Base-by-base conservation (phyloP, 2,113 vertebrate species). In the Phycodurus eques region DNA sequence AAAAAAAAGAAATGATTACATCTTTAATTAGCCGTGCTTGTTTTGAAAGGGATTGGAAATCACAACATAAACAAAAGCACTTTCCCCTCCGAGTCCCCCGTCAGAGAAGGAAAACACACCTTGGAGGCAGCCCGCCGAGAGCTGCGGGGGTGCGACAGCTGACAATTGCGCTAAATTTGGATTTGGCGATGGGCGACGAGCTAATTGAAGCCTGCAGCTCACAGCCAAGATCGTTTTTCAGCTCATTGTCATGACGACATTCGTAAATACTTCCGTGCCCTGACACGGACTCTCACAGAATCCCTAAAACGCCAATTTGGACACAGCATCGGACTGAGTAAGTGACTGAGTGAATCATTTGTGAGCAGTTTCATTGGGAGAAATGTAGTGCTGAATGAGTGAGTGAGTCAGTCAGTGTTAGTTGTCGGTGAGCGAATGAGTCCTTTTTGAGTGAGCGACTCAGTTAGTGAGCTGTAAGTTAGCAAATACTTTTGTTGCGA, bases 201-300 rank as follows among this genome's bases (percentile, higher is more conserved):
- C 8, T 61, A 35, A 35, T 61, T 35, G 31, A 35, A 61, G 59
- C 59, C 14, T 35, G 14, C 31, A 19, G 31, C 31, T 61, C 31
- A 35, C 8, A 22, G 46, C 67, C 27, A 22, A 12, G 35, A 62
- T 44, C 72, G 56, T 43, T 84, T 44, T 5, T 1, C 70, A 44
- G 74, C 66, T 71, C 53, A 77, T 72, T 77, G 70, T 27, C 44
- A 80, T 13, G 20, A 39, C 11, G 5, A 20, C 62, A 2, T 73
- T 84, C 63, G 78, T 74, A 82, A 82, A 81, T 70, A 73, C 76
- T 74, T 76, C 76, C 79, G 72, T 70, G 69, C 76, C 74, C 77
- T 74, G 74, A 76, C 72, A 17, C 27, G 12, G 14, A 54, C 66
- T 27, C 66, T 77, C 75, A 80, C 78, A 51, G 64, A 78, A 77